phyloP scores from a whole-genome alignment of 2,113 vertebrate species.

The Periophthalmus modestus region DNA sequence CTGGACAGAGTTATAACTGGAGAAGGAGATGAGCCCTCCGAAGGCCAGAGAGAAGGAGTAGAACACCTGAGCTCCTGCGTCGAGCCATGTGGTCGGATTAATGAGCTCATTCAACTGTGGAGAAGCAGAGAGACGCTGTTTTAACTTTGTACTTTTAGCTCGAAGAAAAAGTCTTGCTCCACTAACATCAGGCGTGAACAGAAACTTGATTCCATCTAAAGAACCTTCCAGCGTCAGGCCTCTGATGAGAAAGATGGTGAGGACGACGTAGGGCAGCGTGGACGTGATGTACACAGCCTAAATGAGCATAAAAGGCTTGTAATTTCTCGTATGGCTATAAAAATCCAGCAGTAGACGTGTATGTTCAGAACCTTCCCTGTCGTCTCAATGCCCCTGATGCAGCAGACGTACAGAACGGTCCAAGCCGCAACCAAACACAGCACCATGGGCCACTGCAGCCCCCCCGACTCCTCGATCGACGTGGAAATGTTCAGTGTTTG shows the following conservation, averaged over 20 bases:
- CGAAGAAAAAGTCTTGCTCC: neutral
- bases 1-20: constrained; percentile 77
- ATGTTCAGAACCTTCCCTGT: constrained; percentile 86
- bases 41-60: constrained; percentile 81
- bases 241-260: constrained; percentile 94
- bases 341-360: neutral
- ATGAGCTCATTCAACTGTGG: constrained; percentile 85
- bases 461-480: constrained; percentile 79
- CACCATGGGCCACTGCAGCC: constrained; percentile 91
- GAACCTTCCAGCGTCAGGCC: constrained; percentile 93
- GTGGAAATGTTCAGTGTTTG: constrained; percentile 88
- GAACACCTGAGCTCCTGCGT: constrained; percentile 94
- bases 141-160: constrained; percentile 30
- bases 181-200: constrained; percentile 94
- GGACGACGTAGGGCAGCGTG: constrained; percentile 90
- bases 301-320: neutral
- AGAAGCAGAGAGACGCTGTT: neutral
- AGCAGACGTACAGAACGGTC: constrained; percentile 88
- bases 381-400: constrained; percentile 94
- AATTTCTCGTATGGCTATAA: neutral
- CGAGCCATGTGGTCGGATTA: constrained; percentile 90
- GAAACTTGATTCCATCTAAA: constrained; percentile 83
- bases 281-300: constrained; percentile 96
- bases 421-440: constrained; percentile 84
- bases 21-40: neutral